phyloP scores from a whole-genome alignment of 35 echinoderm and acorn worm species.

The Amphiura filiformis region DNA sequence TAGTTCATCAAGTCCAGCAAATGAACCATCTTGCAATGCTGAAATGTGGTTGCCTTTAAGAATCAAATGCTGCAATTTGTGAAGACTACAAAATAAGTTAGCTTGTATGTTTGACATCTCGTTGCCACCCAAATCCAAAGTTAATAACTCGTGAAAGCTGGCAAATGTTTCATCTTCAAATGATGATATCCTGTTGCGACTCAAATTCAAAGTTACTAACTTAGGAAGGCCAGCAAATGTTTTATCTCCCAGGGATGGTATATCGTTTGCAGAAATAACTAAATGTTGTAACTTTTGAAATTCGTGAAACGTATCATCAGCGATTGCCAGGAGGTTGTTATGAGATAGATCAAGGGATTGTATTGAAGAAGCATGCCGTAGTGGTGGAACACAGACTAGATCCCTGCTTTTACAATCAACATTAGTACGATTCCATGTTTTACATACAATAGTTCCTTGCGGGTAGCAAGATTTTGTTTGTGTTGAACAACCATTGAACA shows the following conservation, averaged over 20 bases:
- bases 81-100: too few relatives aligned
- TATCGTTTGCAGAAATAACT: not conserved
- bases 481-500: too few relatives aligned
- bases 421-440: not conserved
- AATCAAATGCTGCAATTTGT: too few relatives aligned
- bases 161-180: not conserved
- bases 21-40: too few relatives aligned
- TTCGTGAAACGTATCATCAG: not conserved
- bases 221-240: not conserved
- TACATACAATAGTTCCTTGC: too few relatives aligned
- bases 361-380: not conserved
- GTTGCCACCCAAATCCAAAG: not conserved
- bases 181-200: not conserved
- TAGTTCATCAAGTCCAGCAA: too few relatives aligned
- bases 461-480: too few relatives aligned
- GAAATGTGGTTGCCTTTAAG: too few relatives aligned
- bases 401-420: not conserved
- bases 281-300: not conserved
- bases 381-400: not conserved
- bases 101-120: too few relatives aligned
- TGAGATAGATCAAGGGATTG: not conserved
- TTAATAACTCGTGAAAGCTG: not conserved
- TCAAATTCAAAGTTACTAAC: not conserved
- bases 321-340: not conserved
- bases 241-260: not conserved